Percentiles rank a stretch among this genome's conserved stretches.
phyloP scores from a whole-genome alignment of 2,113 vertebrate species.

The Entomyzon cyanotis region DNA sequence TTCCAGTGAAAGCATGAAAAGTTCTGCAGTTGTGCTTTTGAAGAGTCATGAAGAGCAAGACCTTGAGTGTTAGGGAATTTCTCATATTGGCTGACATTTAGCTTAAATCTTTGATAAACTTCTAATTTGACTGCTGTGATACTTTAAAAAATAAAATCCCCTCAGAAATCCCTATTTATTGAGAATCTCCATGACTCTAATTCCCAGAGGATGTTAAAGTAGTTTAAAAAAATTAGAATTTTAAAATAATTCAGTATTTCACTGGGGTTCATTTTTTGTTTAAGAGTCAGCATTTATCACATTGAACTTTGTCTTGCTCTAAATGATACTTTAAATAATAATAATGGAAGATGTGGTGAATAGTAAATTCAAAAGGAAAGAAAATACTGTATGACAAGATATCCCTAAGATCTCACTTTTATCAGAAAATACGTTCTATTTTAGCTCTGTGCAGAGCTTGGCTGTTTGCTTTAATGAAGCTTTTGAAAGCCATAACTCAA shows the following conservation, averaged over 20 bases:
- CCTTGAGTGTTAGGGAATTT: neutral
- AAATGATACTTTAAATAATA: neutral
- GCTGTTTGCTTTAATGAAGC: neutral
- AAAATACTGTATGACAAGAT: neutral
- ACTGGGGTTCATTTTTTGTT: neutral
- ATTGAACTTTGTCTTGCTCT: neutral
- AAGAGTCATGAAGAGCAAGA: neutral
- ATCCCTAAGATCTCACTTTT: neutral
- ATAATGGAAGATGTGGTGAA: neutral
- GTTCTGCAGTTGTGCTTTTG: neutral
- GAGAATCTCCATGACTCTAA: neutral
- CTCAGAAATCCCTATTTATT: neutral
- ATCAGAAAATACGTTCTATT: neutral
- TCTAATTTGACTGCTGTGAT: neutral
- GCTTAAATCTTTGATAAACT: neutral
- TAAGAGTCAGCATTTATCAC: neutral
- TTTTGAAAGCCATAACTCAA: slow-evolving; percentile 6
- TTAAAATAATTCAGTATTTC: neutral
- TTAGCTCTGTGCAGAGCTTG: neutral
- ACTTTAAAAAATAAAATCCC: neutral
- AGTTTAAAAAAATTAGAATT: neutral
- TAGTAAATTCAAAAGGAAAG: neutral
- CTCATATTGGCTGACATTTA: neutral
- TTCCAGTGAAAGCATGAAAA: neutral
- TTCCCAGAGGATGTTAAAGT: neutral